Evolutionary conservation across 1,140 invertebrate species (phyloP), one percentile per base, ranked within the genome.

Genomic region (Cataglyphis hispanica): DNA sequence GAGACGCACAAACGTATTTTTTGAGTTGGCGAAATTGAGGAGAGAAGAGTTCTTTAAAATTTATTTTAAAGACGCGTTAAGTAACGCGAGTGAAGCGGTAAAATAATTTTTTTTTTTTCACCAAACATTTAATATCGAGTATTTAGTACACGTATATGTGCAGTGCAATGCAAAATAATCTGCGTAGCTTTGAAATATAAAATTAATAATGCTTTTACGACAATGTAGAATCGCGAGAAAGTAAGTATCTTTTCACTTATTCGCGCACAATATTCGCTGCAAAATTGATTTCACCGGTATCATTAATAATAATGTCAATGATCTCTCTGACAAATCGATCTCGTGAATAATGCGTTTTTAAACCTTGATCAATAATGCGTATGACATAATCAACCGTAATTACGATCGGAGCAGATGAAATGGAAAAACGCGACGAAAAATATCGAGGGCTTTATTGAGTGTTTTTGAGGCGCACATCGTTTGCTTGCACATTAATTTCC

Each of bases 291-390:
- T 74, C 27, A 7, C 2, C 67, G 25, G 19, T 27, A 19, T 74
- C 78, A 83, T 83, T 83, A 83, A 83, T 83, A 74, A 83, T 74
- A 83, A 53, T 37, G 53, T 34, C 67, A 72, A 37, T 72, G 60
- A 80, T 69, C 46, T 69, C 64, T 8, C 78, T 43, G 67, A 40
- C 53, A 25, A 74, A 83, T 72, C 78, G 56, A 83, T 74, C 72
- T 83, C 37, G 25, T 7, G 53, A 60, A 25, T 83, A 83, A 83
- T 83, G 67, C 27, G 67, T 83, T 83, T 83, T 74, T 61, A 83
- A 83, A 83, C 43, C 50, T 83, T 74, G 78, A 83, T 83, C 66
- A 72, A 83, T 83, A 83, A 74, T 74, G 37, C 78, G 53, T 74
- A 34, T 83, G 53, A 83, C 56, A 69, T 74, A 83, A 83, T 83